Evolutionary conservation across 2,888 invertebrate species (phyloP).

Genomic region (Anticlea derivata): DNA sequence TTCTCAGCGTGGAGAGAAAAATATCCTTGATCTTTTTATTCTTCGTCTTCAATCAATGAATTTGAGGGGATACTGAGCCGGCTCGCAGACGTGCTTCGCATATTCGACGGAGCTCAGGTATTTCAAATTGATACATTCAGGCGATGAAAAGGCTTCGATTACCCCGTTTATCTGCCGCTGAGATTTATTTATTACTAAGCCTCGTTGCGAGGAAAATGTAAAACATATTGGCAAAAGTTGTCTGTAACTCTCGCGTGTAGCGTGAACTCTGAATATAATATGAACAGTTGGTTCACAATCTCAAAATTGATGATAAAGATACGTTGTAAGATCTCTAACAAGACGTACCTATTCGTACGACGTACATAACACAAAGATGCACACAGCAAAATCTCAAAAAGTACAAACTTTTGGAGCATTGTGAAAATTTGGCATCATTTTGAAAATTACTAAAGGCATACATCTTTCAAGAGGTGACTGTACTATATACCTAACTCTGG

Average conservation of each 20-base stretch:
- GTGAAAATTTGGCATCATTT: no score
- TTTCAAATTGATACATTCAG: conserved; percentile 39
- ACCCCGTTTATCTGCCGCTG: conserved; percentile 27
- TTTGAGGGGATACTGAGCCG: conserved; percentile 45
- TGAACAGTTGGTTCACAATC: no score
- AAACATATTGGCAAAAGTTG: neutral
- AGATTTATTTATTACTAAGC: conserved; percentile 24
- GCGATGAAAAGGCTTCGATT: conserved; percentile 38
- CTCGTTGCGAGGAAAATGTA: neutral
- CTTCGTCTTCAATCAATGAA: conserved; percentile 52
- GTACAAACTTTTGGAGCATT: no score
- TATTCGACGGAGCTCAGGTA: conserved; percentile 33
- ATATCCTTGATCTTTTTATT: conserved; percentile 34
- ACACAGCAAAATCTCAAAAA: no score
- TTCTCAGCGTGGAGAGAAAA: conserved; percentile 13
- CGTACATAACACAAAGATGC: no score
- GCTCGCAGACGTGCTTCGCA: conserved; percentile 50
- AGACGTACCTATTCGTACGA: no score
- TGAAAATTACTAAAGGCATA: no score
- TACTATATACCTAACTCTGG: no score
- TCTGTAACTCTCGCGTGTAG: neutral
- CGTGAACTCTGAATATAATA: no score
- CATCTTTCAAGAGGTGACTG: no score
- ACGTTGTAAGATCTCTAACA: no score
- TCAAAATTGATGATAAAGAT: no score